Base-by-base conservation (phyloP, 2,888 invertebrate species). In the Lampropteryx suffumata region DNA sequence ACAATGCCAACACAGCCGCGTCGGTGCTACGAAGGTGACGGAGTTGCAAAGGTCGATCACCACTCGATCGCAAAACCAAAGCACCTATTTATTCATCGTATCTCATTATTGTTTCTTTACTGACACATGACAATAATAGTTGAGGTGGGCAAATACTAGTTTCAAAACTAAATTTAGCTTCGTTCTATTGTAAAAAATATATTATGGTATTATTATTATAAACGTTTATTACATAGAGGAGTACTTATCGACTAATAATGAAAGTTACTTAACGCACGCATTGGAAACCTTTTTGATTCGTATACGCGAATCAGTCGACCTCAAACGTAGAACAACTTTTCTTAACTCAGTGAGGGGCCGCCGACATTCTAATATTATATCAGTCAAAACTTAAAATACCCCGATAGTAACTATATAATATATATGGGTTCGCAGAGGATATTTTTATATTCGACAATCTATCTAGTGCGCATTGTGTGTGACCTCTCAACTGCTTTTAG, bases 21-120 rank as follows among this genome's bases (percentile, higher is more conserved):
- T 67, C 78, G 73, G 67, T 77, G 81, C 69, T 69, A 67, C 78
- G 85, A 88, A 88, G 89, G 88, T 86, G 80, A 88, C 79, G 69
- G 65, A 67, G 64, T 72, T 68, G 73, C 78, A 79, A 83, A 86
- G 86, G 86, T 78, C 86, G 79, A 79, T 80, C 77, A 79, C 71
- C 74, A 75, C 64, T 74, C 59, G 67, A 72, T 63, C 66, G 62
- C 64, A 62, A 64, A 50, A 45, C 48, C 45, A 46, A 42, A 50
- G 39, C 43, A 37, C 47, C 62, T 65, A 59, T 67, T 67, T 55
- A 62, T 59, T 59, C 44, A 48, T 55, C 57, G 47, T 47, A 53
- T 28, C 35, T 44, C 29, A 39, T 47, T 54, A 50, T 40, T 50
- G 42, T 49, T 45, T 27, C 36, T 46, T 45, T 35, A 41, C 3